phyloP scores from a whole-genome alignment of 2,113 vertebrate species.

The Amphilophus citrinellus region DNA sequence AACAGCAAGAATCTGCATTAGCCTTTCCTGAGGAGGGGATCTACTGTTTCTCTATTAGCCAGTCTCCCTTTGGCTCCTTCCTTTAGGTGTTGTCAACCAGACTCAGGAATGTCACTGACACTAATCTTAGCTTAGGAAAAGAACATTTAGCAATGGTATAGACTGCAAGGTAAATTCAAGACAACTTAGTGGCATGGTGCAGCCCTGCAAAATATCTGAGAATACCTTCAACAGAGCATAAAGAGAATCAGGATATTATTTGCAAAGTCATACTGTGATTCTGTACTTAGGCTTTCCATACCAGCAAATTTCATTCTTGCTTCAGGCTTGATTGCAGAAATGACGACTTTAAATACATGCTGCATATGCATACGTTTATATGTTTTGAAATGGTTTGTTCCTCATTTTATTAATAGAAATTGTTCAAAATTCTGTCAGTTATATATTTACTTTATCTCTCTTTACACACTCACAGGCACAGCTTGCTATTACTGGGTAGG shows the following conservation, averaged over 20 bases:
- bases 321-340: background rate
- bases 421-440: background rate
- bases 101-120: constrained; percentile 55
- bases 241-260: background rate
- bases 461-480: background rate
- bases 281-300: background rate
- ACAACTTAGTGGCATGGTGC: constrained; percentile 17
- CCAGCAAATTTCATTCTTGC: constrained; percentile 1
- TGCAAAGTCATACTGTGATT: background rate
- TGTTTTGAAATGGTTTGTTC: background rate
- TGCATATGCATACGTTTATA: background rate
- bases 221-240: background rate
- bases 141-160: constrained; percentile 33
- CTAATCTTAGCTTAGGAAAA: constrained; percentile 64
- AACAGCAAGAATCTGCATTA: constrained; percentile 48
- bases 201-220: constrained; percentile 13
- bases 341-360: background rate
- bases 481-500: background rate
- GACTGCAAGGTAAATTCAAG: constrained; percentile 25
- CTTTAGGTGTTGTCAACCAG: constrained; percentile 52
- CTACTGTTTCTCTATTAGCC: constrained; percentile 53
- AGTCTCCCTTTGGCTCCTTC: constrained; percentile 4
- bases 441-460: too few species aligned
- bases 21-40: constrained; percentile 47
- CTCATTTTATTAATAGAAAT: background rate